Conservation (phyloP, 1,140 invertebrate genomes). For the Diploscapter pachys region DNA sequence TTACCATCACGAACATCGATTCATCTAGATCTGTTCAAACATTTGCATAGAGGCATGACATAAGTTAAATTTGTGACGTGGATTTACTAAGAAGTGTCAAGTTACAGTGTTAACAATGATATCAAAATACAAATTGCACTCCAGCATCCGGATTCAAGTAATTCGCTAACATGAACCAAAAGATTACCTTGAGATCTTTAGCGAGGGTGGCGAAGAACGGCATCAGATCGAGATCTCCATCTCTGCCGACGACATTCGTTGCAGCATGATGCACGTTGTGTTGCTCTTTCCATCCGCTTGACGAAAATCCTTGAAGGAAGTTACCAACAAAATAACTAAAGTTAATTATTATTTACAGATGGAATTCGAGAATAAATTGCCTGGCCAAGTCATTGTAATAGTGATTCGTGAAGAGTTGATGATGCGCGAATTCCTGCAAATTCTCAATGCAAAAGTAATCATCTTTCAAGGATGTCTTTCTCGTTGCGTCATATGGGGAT, state of each 20-base stretch:
- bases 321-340: conserved; percentile 46
- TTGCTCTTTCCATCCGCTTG: conserved; percentile 58
- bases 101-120: too few species aligned
- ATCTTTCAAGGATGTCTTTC: too few species aligned
- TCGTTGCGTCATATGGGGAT: too few species aligned
- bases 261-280: conserved; percentile 59
- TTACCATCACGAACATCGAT: too few species aligned
- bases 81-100: too few species aligned
- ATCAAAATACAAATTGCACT: neutral
- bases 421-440: conserved; percentile 48
- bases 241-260: conserved; percentile 55
- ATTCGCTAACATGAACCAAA: conserved; percentile 9
- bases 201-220: conserved; percentile 56
- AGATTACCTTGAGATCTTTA: conserved; percentile 48
- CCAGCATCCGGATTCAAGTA: neutral
- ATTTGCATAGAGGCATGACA: too few species aligned
- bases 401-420: conserved; percentile 49
- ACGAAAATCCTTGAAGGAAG: conserved; percentile 55
- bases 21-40: too few species aligned
- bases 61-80: too few species aligned
- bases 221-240: conserved; percentile 56
- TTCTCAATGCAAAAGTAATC: too few species aligned
- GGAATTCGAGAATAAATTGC: conserved; percentile 5
- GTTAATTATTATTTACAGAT: neutral
- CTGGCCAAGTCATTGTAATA: conserved; percentile 34